Conservation (phyloP, 2,888 invertebrate genomes). For the Spodoptera littoralis region DNA sequence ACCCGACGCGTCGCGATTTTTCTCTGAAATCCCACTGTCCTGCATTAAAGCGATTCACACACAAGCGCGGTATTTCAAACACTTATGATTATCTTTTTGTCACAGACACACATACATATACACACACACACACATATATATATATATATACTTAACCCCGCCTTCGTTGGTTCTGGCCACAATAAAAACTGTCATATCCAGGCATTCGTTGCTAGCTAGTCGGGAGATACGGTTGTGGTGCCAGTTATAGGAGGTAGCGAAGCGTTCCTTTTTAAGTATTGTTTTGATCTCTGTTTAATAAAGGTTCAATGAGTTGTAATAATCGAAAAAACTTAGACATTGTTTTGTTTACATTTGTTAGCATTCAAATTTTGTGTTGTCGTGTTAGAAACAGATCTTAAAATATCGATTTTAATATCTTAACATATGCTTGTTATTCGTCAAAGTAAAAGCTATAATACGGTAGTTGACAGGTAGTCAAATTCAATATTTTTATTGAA, state of each 20-base stretch:
- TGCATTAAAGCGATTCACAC: constrained; percentile 16
- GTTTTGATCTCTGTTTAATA: neutral
- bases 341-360: too few relatives aligned
- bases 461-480: too few relatives aligned
- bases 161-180: constrained; percentile 46
- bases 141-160: constrained; percentile 21
- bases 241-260: constrained; percentile 23
- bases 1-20: neutral
- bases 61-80: constrained; percentile 53
- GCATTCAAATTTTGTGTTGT: too few relatives aligned
- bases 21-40: constrained; percentile 10
- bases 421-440: too few relatives aligned
- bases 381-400: too few relatives aligned
- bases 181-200: constrained; percentile 67
- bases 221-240: constrained; percentile 21
- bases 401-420: too few relatives aligned
- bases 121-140: constrained; percentile 22
- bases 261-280: neutral
- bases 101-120: constrained; percentile 43
- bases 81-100: constrained; percentile 60
- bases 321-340: too few relatives aligned
- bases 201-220: constrained; percentile 56
- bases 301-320: neutral
- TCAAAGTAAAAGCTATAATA: too few relatives aligned
- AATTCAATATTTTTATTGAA: too few relatives aligned